Conservation (phyloP, 2,888 invertebrate species). For the Tiliacea aurago region DNA sequence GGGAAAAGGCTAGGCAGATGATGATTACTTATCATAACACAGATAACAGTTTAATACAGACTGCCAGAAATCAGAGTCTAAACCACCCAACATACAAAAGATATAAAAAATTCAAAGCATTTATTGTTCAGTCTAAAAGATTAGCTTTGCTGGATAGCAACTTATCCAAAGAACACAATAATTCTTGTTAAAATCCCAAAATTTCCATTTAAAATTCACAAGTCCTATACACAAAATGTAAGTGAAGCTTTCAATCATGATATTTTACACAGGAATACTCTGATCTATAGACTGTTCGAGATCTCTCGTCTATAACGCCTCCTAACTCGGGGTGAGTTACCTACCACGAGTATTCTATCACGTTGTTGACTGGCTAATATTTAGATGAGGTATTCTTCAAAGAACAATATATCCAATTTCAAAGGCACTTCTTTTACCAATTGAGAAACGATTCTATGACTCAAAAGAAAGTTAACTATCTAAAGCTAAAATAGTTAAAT, state of each 20-base stretch:
- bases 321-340: too few species aligned
- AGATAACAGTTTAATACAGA: neutral
- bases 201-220: constrained; percentile 46
- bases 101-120: constrained; percentile 1
- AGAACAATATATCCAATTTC: too few species aligned
- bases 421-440: too few species aligned
- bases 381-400: too few species aligned
- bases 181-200: constrained; percentile 3
- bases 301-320: constrained; percentile 67
- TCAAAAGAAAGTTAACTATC: too few species aligned
- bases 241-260: constrained; percentile 56
- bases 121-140: constrained; percentile 23
- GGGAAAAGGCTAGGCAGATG: too few species aligned
- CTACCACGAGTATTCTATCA: too few species aligned
- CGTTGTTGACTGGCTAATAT: too few species aligned
- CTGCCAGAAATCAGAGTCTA: neutral
- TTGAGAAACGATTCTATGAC: too few species aligned
- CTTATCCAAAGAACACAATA: constrained; percentile 2
- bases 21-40: too few species aligned
- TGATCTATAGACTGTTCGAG: constrained; percentile 73
- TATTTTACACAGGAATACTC: constrained; percentile 69
- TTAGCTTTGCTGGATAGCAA: neutral
- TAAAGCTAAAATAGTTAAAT: neutral
- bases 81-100: neutral
- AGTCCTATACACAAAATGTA: constrained; percentile 58